Percentiles rank a stretch among this genome's conserved stretches.
Evolutionary conservation across 2,888 invertebrate genomes (phyloP).

Genomic region (Orthosia gracilis): DNA sequence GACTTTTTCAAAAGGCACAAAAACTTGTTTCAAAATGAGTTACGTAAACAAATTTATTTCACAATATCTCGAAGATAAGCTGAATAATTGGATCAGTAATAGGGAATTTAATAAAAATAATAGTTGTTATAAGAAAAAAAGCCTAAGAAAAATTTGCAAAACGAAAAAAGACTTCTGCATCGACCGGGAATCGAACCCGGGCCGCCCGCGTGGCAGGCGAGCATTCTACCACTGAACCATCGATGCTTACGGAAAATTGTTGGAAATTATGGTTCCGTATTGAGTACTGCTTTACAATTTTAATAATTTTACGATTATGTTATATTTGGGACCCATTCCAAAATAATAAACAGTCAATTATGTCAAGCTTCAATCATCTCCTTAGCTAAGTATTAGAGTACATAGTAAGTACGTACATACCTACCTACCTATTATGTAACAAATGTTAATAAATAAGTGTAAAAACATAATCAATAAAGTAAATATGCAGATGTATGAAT

Average conservation of each 20-base stretch:
- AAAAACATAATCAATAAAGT: neutral
- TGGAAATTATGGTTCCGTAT: neutral
- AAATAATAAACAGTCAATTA: neutral
- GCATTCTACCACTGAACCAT: slow-evolving; percentile 92
- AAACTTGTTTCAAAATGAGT: neutral
- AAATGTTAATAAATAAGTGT: neutral
- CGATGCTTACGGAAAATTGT: slow-evolving; percentile 78
- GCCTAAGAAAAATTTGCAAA: neutral
- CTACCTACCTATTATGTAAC: too few species aligned
- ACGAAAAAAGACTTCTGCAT: slow-evolving; percentile 78
- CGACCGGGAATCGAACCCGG: slow-evolving; percentile 90
- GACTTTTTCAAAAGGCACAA: slow-evolving; percentile 2
- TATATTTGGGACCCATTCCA: too few species aligned
- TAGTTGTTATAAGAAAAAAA: neutral
- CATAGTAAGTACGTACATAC: neutral
- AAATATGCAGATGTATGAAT: slow-evolving; percentile 65
- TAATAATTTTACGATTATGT: too few species aligned
- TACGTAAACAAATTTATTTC: neutral
- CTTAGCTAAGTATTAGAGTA: neutral
- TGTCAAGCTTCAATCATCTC: neutral
- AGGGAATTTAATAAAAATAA: neutral
- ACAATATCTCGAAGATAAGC: neutral
- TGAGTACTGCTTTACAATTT: too few species aligned
- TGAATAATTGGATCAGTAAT: neutral
- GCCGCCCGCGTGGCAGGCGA: slow-evolving; percentile 91